Base-by-base conservation (phyloP, 2,888 invertebrate genomes). In the Idaea dimidiata region DNA sequence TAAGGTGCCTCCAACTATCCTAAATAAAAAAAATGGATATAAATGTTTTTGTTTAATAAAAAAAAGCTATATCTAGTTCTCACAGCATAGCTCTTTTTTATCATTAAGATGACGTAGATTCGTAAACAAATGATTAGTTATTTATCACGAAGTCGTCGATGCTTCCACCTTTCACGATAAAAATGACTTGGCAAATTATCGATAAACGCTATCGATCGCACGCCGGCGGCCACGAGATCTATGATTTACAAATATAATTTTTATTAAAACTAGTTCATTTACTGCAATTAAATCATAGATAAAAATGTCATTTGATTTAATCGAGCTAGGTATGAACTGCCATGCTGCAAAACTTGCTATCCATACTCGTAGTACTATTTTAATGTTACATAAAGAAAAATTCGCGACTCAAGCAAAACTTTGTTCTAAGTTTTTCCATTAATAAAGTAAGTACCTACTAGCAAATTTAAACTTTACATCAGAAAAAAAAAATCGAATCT, bases 101-200 rank as follows among this genome's bases (percentile, higher is more conserved):
- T 43, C 43, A 43, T 10, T 43, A 14, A 43, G 14, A 43, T 43
- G 43, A 43, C 43, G 43, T 43, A 43, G 10, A 7, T 43, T 43
- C 43, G 43, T 43, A 43, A 43, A 43, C 43, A 43, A 57, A 61
- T 18, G 17, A 17, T 54, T 53, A 53, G 17, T n/a, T 43, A 17
- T 17, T 57, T 57, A 57, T 57, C 16, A 57, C 16, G 16, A 17
- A 17, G 24, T 57, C 18, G 14, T 17, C 43, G 43, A 43, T 43
- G 43, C 10, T 43, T 10, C 43, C 10, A 43, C 43, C 32, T 43
- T 6, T 43, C 10, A 10, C 43, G 43, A 43, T 43, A 14, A 43
- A n/a, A 7, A 43, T 43, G 43, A 43, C 43, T 43, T 43, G 43
- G 43, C 43, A 43, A 43, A 43, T 43, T 43, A 10, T 43, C 43